Percentiles rank a stretch among this genome's conserved stretches.
Evolutionary conservation across 2,888 invertebrate species (phyloP).

Genomic region (Stomorhina lunata): DNA sequence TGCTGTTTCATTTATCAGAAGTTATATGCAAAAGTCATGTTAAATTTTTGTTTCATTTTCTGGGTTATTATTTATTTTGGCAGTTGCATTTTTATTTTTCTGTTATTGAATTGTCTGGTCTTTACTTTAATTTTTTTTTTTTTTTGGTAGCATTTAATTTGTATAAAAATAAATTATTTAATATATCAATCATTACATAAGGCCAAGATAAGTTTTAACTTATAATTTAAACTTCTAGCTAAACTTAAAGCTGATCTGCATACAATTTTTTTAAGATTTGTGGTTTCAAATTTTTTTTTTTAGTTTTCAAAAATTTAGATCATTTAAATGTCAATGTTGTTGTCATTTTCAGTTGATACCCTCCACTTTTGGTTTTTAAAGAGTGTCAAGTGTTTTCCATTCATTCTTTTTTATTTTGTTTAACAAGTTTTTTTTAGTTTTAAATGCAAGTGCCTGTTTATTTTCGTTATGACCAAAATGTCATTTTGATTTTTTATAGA

Average conservation of each 20-base stretch:
- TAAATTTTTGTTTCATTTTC: not conserved
- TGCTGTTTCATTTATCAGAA: slow-evolving; percentile 4
- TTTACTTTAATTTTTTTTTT: no score
- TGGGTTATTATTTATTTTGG: not conserved
- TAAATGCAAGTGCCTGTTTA: slow-evolving; percentile 30
- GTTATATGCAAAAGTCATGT: slow-evolving; percentile 56
- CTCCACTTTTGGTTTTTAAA: slow-evolving; percentile 17
- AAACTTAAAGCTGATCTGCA: not conserved
- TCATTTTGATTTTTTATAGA: slow-evolving; percentile 52
- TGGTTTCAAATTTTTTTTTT: slow-evolving; percentile 8
- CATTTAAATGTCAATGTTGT: slow-evolving; percentile 65
- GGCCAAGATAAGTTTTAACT: not conserved
- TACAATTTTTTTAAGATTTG: slow-evolving; percentile 9
- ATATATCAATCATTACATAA: slow-evolving; percentile 50
- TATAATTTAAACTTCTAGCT: not conserved
- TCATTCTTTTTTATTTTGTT: slow-evolving; percentile 23
- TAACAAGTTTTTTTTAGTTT: slow-evolving; percentile 17
- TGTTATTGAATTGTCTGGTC: slow-evolving; percentile 21
- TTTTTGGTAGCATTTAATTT: slow-evolving; percentile 20
- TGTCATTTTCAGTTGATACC: slow-evolving; percentile 4
- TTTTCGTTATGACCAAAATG: slow-evolving; percentile 58
- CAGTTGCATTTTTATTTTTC: not conserved
- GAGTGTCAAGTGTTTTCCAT: slow-evolving; percentile 57
- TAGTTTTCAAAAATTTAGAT: slow-evolving; percentile 46
- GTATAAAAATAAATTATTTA: slow-evolving; percentile 25